phyloP scores from a whole-genome alignment of 2,797 vertebrate species.

The Sebastiscus tertius region DNA sequence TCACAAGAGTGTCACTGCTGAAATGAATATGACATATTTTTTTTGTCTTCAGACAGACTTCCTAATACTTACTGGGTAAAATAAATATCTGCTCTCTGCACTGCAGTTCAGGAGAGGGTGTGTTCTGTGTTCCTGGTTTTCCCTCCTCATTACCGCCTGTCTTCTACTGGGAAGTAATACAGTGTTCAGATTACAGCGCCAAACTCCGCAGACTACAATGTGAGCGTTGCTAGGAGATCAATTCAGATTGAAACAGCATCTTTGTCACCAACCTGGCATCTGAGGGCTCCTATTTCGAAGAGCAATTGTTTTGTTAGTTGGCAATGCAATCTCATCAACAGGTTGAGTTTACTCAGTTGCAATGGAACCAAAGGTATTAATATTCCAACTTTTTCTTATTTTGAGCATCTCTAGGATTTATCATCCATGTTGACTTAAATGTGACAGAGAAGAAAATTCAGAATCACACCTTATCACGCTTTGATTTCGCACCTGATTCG shows the following conservation, averaged over 20 bases:
- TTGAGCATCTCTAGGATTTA: background rate
- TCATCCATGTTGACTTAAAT: background rate
- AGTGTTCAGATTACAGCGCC: background rate
- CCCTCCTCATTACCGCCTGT: background rate
- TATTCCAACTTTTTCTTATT: background rate
- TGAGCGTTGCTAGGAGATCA: background rate
- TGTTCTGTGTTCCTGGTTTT: constrained; percentile 2
- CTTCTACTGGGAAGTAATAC: background rate
- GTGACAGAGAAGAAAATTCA: background rate
- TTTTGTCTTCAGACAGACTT: constrained; percentile 52
- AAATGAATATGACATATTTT: constrained; percentile 35
- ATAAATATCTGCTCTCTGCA: constrained; percentile 3
- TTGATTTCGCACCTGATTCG: background rate
- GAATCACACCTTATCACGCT: background rate
- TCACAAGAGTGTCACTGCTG: constrained; percentile 49
- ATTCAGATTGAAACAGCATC: background rate
- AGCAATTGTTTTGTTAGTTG: background rate
- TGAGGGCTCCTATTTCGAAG: background rate
- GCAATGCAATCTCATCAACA: background rate
- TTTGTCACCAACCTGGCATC: background rate
- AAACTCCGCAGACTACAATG: background rate
- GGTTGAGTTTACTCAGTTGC: background rate
- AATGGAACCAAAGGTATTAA: background rate
- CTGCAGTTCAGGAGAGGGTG: background rate
- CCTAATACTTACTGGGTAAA: constrained; percentile 29